phyloP scores from a whole-genome alignment of 1,140 invertebrate genomes.

The Xylocopa sonorina region DNA sequence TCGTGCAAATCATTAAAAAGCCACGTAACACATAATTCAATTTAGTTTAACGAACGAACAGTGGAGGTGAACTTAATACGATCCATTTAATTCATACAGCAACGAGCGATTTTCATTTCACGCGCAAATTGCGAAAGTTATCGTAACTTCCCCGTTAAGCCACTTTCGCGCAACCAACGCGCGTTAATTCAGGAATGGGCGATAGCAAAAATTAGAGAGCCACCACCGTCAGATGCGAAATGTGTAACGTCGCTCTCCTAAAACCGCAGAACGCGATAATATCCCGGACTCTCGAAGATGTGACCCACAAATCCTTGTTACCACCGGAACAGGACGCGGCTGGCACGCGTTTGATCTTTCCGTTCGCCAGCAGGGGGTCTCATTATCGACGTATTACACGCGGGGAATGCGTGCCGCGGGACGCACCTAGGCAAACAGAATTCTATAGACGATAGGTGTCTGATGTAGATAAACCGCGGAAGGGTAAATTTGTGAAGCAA shows the following conservation, averaged over 20 bases:
- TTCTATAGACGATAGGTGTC: conserved; percentile 9
- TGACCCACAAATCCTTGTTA: too few relatives aligned
- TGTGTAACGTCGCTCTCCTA: too few relatives aligned
- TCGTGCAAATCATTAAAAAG: background rate
- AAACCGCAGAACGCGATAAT: too few relatives aligned
- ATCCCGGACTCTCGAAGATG: too few relatives aligned
- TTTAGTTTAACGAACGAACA: background rate
- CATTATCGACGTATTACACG: conserved; percentile 7
- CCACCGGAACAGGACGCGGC: too few relatives aligned
- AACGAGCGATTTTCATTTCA: background rate
- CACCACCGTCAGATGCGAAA: too few relatives aligned
- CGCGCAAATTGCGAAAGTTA: background rate
- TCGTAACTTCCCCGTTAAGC: background rate
- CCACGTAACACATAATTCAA: background rate
- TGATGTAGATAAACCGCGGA: conserved; percentile 21
- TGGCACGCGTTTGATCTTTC: background rate
- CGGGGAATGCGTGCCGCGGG: background rate
- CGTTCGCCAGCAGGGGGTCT: background rate
- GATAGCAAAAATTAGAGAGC: too few relatives aligned
- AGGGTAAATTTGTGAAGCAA: conserved; percentile 42
- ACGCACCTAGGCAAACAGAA: background rate
- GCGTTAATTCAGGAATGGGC: too few relatives aligned
- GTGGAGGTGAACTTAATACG: background rate
- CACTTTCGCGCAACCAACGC: background rate
- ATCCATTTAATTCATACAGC: background rate